Base-by-base conservation (phyloP, 2,888 invertebrate species). In the Cheilosia scutellata region DNA sequence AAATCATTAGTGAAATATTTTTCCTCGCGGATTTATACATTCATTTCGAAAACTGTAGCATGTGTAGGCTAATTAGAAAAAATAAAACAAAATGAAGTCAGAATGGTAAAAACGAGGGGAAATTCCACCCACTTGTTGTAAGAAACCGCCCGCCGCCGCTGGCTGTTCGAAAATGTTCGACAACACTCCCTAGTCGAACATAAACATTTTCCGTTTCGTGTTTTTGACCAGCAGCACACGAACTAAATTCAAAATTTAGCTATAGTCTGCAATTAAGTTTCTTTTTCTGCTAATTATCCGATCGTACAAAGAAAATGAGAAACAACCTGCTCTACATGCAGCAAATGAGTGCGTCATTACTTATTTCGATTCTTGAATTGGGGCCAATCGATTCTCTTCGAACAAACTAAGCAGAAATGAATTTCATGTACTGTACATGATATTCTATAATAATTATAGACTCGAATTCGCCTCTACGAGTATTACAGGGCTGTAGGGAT, bases 101-200 rank as follows among this genome's bases (percentile, higher is more conserved):
- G 60, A 62, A 37, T 11, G 63, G 37, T 53, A 42, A 16, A 20
- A 58, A 58, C 16, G 40, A 37, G 40, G 31, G 37, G 37, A 65
- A 72, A 82, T 71, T 86, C 86, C 80, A 66, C 82, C 86, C 86
- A 86, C 86, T 86, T 86, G 86, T 86, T 86, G 84, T 76, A 68
- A 16, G 68, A 47, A 80, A 74, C 57, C 11, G 37, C 29, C 20
- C 20, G 20, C 20, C 20, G 20, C 20, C 20, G 20, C 20, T 20
- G 20, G 83, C 51, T 13, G 7, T 31, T 37, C 60, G 16, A 29
- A 42, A 29, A 29, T 44, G 16, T 20, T 42, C 49, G 11, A 42
- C 49, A 27, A 31, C 20, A 27, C n/a, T 13, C 55, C 47, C 65
- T 13, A 11, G 44, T 27, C 62, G 42, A 68, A 55, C 49, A 58